These are phyloP conservation scores for Nomada ruficornis DNA, from an alignment of 2,888 invertebrate genomes.

Conservation along the genomic window DNA sequence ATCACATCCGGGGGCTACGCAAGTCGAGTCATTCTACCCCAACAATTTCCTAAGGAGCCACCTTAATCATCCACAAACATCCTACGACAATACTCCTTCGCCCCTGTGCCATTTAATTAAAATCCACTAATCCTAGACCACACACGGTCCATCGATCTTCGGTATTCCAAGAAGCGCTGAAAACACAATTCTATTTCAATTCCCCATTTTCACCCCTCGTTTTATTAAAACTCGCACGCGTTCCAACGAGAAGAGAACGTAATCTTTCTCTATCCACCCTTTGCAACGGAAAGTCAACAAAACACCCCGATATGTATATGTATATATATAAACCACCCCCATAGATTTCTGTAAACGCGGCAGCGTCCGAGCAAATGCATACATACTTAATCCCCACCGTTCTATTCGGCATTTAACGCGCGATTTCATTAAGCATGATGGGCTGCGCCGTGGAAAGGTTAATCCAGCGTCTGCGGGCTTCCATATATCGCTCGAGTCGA, in stretches of 20 bases:
- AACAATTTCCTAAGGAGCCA: neutral
- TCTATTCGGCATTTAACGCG: slow-evolving; percentile 52
- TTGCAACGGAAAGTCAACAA: slow-evolving; percentile 1
- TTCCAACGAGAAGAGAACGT: neutral
- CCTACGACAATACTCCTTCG: too few species aligned
- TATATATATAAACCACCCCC: too few species aligned
- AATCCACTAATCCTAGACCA: too few species aligned
- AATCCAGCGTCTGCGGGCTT: slow-evolving; percentile 51
- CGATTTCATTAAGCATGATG: slow-evolving; percentile 62
- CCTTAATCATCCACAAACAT: neutral
- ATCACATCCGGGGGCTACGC: neutral
- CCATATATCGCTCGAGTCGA: slow-evolving; percentile 22
- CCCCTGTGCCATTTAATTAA: too few species aligned
- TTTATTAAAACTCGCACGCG: slow-evolving; percentile 23
- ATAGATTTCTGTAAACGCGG: neutral
- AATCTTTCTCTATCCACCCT: slow-evolving; percentile 1
- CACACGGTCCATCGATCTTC: neutral
- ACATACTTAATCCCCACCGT: slow-evolving; percentile 33
- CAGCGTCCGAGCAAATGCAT: slow-evolving; percentile 21
- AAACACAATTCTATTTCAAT: neutral
- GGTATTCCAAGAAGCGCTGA: neutral
- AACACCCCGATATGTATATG: neutral
- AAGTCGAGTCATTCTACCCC: neutral
- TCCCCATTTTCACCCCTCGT: neutral
- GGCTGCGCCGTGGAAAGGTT: slow-evolving; percentile 48